Evolutionary conservation across 1,140 invertebrate species (phyloP), one percentile per base, ranked within the genome.

Genomic region (Dinoponera quadriceps): DNA sequence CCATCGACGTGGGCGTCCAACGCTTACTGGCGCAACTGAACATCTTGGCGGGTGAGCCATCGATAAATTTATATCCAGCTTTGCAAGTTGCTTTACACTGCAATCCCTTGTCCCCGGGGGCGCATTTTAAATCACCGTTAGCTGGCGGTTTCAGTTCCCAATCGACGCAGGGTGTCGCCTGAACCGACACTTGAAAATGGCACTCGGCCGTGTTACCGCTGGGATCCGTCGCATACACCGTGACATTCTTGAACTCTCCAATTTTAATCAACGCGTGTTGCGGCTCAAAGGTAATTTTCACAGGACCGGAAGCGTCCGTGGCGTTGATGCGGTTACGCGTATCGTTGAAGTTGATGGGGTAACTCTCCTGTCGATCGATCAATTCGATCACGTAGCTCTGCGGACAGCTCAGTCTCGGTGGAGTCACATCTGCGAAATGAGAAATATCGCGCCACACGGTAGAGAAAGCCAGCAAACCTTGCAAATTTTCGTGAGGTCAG

Each of bases 351-450:
- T 98, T 98, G 0, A 99, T 97, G 3, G 96, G 95, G 86, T 98
- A 98, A 90, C 96, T 98, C 1, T 98, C 97, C 94, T 98, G 98
- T 89, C 96, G 96, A 82, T 99, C 98, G 0, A 98, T 96, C 65
- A 99, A 93, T 93, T 99, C 98, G 82, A 99, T 98, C 0, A 99
- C 98, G 91, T 99, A 99, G 88, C 98, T 99, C 92, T 99, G 98
- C 0, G 98, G 98, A 92, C 98, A 99, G 90, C 97, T 98, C 27
- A 99, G 92, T 90, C 96, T 96, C n/a, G 98, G 98, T 54, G 98
- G 98, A 2, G 98, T 99, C 65, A 98, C 97, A 94, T 99, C 98
- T 95, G 90, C 29, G 91, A 92, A n/a, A n/a, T n/a, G n/a, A 9
- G 38, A 44, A 44, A 44, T 55, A 84, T 48, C 4, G 25, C 11